Conservation (phyloP, 2,113 vertebrate species). For the Gyps fulvus region DNA sequence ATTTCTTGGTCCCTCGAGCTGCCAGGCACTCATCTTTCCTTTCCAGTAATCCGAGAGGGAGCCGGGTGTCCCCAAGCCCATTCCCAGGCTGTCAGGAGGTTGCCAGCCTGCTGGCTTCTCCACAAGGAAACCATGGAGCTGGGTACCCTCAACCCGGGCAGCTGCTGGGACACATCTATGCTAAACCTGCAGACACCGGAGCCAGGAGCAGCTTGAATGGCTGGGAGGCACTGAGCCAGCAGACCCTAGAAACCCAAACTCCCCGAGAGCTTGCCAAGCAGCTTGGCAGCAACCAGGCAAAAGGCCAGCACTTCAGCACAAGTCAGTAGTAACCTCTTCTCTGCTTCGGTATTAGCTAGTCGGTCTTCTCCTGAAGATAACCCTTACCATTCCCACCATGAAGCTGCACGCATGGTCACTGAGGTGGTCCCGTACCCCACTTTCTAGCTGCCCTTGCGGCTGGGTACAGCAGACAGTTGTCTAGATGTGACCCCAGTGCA, state of each 20-base stretch:
- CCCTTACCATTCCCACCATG: background rate
- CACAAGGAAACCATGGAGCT: background rate
- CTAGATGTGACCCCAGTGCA: background rate
- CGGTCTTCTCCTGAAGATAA: background rate
- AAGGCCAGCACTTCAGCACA: background rate
- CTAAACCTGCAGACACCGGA: background rate
- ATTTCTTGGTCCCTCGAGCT: background rate
- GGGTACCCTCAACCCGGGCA: background rate
- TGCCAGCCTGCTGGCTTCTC: background rate
- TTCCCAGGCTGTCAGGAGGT: background rate
- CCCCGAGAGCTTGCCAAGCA: background rate
- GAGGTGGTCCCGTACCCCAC: background rate
- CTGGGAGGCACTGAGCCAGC: background rate
- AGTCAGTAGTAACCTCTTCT: background rate
- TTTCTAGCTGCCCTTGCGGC: background rate
- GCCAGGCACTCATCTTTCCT: background rate
- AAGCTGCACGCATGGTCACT: background rate
- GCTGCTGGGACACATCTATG: background rate
- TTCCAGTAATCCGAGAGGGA: background rate
- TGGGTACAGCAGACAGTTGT: background rate
- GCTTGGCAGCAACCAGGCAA: slow-evolving; percentile 2
- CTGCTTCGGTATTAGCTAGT: background rate
- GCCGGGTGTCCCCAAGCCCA: background rate
- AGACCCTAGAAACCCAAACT: background rate
- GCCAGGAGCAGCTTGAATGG: background rate